Conservation (phyloP, 1,140 invertebrate genomes). For the Drosophila santomea region DNA sequence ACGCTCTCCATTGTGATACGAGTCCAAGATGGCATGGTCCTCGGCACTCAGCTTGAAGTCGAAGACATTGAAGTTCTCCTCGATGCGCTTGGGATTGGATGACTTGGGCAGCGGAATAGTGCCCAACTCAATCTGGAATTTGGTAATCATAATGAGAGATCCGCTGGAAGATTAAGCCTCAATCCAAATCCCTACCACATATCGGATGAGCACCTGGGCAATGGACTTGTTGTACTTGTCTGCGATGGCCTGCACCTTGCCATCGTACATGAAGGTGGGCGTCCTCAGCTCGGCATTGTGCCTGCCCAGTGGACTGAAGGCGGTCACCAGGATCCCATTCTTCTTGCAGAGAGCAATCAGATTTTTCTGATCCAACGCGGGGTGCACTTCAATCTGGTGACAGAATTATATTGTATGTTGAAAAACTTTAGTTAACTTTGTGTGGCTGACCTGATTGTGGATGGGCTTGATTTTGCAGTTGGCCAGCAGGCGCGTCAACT, state of each 20-base stretch:
- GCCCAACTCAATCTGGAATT: slow-evolving; percentile 89
- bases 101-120: slow-evolving; percentile 94
- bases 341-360: slow-evolving; percentile 89
- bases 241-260: slow-evolving; percentile 87
- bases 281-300: slow-evolving; percentile 90
- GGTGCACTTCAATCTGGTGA: slow-evolving; percentile 88
- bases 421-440: background rate
- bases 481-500: slow-evolving; percentile 89
- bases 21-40: slow-evolving; percentile 87
- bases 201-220: slow-evolving; percentile 89
- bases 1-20: slow-evolving; percentile 86
- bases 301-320: slow-evolving; percentile 92
- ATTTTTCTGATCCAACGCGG: slow-evolving; percentile 90
- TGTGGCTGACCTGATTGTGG: slow-evolving; percentile 87
- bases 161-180: background rate
- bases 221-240: slow-evolving; percentile 89
- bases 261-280: slow-evolving; percentile 88
- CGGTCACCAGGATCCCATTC: slow-evolving; percentile 89
- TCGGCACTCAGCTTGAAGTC: slow-evolving; percentile 89
- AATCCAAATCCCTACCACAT: slow-evolving; percentile 86
- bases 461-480: slow-evolving; percentile 89
- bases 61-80: slow-evolving; percentile 91
- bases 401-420: background rate
- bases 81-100: slow-evolving; percentile 90
- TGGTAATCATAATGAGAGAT: background rate